phyloP scores from a whole-genome alignment of 2,888 invertebrate species.

The Agonopterix alstromeriana region DNA sequence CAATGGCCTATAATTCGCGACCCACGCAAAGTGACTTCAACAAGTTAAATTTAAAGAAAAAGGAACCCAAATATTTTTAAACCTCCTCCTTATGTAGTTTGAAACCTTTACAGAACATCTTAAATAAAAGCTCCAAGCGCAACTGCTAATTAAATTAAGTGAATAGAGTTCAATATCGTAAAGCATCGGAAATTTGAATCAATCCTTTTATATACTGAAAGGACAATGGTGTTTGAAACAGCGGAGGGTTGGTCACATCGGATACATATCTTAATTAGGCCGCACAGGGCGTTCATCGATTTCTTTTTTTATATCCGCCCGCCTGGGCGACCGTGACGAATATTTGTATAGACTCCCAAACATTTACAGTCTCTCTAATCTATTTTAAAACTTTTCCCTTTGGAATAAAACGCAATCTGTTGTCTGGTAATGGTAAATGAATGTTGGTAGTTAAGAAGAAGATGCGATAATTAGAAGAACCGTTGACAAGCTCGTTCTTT shows the following conservation, averaged over 20 bases:
- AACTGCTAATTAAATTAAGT: constrained; percentile 3
- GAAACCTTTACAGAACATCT: not conserved
- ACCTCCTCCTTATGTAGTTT: not conserved
- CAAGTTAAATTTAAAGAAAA: constrained; percentile 32
- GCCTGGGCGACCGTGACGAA: constrained; percentile 51
- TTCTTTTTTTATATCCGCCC: constrained; percentile 47
- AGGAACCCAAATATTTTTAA: constrained; percentile 8
- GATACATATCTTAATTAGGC: constrained; percentile 76
- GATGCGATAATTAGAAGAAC: constrained; percentile 41
- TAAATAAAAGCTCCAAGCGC: not conserved
- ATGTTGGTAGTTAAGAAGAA: constrained; percentile 21
- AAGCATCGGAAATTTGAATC: constrained; percentile 7
- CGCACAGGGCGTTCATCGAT: constrained; percentile 63
- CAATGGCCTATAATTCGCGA: constrained; percentile 54
- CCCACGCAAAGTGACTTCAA: constrained; percentile 46
- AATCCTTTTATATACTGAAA: constrained; percentile 18
- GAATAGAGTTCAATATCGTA: constrained; percentile 5
- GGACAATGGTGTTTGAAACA: constrained; percentile 60
- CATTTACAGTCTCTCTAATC: not conserved
- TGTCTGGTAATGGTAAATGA: constrained; percentile 1
- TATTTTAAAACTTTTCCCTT: constrained; percentile 1
- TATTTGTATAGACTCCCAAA: constrained; percentile 35
- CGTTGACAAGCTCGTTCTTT: constrained; percentile 36
- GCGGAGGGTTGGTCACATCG: constrained; percentile 59
- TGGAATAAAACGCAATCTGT: not conserved